Evolutionary conservation across 2,797 vertebrate species (phyloP).

Genomic region (Semaprochilodus insignis): DNA sequence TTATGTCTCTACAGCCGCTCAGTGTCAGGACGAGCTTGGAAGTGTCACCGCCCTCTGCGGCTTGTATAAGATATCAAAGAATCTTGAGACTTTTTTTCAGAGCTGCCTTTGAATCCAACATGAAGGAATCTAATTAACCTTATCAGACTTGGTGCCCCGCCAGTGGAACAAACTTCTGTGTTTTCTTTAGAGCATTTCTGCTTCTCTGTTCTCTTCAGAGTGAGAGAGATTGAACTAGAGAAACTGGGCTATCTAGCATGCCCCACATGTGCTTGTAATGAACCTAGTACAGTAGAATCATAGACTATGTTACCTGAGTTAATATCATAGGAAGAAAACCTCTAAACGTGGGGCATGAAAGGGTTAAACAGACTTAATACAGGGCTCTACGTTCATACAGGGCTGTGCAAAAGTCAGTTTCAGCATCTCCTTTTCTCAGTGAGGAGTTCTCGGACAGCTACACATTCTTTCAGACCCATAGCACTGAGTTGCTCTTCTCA

Average conservation of each 20-base stretch:
- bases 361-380: background rate
- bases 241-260: background rate
- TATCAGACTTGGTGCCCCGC: background rate
- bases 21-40: background rate
- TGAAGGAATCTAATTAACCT: background rate
- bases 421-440: too few relatives aligned
- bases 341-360: too few relatives aligned
- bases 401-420: too few relatives aligned
- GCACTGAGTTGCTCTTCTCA: too few relatives aligned
- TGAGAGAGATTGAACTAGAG: background rate
- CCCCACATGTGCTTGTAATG: background rate
- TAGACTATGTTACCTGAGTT: background rate
- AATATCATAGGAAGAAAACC: too few relatives aligned
- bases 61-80: background rate
- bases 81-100: background rate
- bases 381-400: background rate
- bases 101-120: slow-evolving; percentile 4
- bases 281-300: background rate
- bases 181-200: background rate
- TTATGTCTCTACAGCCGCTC: background rate
- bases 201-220: background rate
- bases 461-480: too few relatives aligned
- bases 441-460: too few relatives aligned
- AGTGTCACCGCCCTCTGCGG: background rate
- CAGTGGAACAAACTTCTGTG: background rate